Conservation (phyloP, 2,113 vertebrate species). For the Neolamprologus hecqui region DNA sequence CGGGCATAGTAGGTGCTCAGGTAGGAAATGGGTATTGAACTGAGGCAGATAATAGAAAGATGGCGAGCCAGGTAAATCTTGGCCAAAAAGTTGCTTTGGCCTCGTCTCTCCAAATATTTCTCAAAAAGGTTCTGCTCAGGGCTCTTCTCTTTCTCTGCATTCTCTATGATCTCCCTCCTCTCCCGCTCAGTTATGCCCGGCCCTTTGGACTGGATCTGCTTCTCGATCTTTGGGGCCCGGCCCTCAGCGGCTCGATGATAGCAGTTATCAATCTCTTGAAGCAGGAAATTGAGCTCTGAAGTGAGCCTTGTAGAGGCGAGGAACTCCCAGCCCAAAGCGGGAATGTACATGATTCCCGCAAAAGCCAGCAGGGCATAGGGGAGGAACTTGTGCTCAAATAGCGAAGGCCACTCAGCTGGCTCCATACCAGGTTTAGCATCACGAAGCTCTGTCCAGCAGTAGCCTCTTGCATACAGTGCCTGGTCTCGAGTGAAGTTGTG, state of each 20-base stretch:
- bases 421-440: conserved; percentile 89
- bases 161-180: conserved; percentile 95
- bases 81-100: conserved; percentile 95
- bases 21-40: conserved; percentile 93
- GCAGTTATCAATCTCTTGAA: conserved; percentile 99
- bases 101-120: conserved; percentile 93
- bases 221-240: conserved; percentile 96
- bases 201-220: conserved; percentile 98
- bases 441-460: conserved; percentile 99
- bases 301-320: conserved; percentile 95
- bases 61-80: conserved; percentile 92
- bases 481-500: conserved; percentile 99
- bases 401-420: conserved; percentile 84
- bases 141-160: conserved; percentile 97
- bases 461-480: conserved; percentile 96
- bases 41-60: conserved; percentile 93
- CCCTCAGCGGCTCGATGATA: conserved; percentile 97
- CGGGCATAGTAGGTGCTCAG: conserved; percentile 92
- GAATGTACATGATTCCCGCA: conserved; percentile 97
- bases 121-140: conserved; percentile 98
- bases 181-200: conserved; percentile 92
- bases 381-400: conserved; percentile 98
- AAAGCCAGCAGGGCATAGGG: conserved; percentile 97
- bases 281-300: conserved; percentile 98
- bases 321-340: conserved; percentile 95